Conservation (phyloP, 2,888 invertebrate genomes). For the Hypena proboscidalis region DNA sequence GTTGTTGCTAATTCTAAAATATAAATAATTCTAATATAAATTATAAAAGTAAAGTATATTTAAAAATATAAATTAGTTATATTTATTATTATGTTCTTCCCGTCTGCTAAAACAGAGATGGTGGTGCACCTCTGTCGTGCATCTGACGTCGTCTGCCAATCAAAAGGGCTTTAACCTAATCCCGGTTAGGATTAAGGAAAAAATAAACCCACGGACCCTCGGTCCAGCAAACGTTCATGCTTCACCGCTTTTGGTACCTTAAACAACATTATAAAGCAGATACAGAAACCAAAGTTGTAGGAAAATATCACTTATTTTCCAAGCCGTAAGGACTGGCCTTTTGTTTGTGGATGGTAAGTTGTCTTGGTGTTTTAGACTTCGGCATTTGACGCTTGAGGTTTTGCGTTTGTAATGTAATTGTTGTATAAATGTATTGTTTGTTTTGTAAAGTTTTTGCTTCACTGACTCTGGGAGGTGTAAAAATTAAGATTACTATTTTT, state of each 20-base stretch:
- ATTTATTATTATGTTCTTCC: constrained; percentile 5
- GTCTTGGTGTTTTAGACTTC: constrained; percentile 45
- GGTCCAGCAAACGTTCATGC: constrained; percentile 80
- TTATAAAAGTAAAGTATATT: no score
- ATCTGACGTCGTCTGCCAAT: constrained; percentile 83
- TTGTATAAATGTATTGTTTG: constrained; percentile 73
- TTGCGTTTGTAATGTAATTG: constrained; percentile 79
- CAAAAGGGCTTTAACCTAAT: constrained; percentile 83
- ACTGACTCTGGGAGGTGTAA: constrained; percentile 57
- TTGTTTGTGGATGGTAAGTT: neutral
- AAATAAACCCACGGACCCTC: constrained; percentile 78
- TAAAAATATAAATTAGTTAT: no score
- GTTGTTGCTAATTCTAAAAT: no score
- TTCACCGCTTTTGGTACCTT: constrained; percentile 64
- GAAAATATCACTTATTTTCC: constrained; percentile 40
- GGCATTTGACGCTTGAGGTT: constrained; percentile 81
- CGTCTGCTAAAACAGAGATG: constrained; percentile 46
- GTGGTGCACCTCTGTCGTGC: constrained; percentile 56
- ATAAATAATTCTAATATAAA: no score
- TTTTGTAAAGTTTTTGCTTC: constrained; percentile 66
- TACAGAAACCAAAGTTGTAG: constrained; percentile 4
- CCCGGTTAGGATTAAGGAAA: constrained; percentile 82
- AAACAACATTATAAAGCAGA: constrained; percentile 28
- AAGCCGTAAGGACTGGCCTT: constrained; percentile 5
- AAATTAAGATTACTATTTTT: constrained; percentile 47